A percentile compares a stretch with the other conserved stretches of the same genome.
phyloP scores from a whole-genome alignment of 2,113 vertebrate species.

The Natator depressus region DNA sequence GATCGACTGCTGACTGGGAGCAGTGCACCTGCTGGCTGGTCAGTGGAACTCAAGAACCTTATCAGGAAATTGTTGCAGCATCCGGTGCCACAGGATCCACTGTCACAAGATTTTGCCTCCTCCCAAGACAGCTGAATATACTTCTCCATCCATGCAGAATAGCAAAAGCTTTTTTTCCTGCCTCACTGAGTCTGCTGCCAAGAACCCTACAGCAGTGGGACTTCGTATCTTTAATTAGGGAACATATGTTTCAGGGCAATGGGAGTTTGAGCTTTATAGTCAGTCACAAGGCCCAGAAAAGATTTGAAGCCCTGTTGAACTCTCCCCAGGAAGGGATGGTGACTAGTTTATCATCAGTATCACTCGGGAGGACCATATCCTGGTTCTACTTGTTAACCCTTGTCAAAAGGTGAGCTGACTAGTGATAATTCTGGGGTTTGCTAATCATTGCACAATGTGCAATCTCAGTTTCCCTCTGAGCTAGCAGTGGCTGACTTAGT shows the following conservation, averaged over 20 bases:
- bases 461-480: not conserved
- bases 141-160: not conserved
- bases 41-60: not conserved
- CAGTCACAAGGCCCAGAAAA: fast-evolving
- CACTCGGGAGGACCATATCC: not conserved
- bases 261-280: not conserved
- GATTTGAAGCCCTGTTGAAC: not conserved
- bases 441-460: not conserved
- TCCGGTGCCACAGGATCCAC: not conserved
- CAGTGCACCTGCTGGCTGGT: not conserved
- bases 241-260: fast-evolving
- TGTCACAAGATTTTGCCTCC: not conserved
- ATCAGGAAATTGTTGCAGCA: not conserved
- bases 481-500: not conserved
- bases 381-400: no score
- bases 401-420: not conserved
- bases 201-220: not conserved
- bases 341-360: not conserved
- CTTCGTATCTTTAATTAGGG: fast-evolving
- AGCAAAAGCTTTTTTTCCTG: not conserved
- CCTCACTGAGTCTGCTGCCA: not conserved
- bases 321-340: not conserved
- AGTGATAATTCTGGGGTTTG: not conserved
- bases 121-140: fast-evolving
- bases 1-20: not conserved